Percentiles rank a stretch among this genome's conserved stretches.
These are phyloP conservation scores for Dasysyrphus tricinctus DNA, from an alignment of 2,888 invertebrate species.

Conservation along the genomic window DNA sequence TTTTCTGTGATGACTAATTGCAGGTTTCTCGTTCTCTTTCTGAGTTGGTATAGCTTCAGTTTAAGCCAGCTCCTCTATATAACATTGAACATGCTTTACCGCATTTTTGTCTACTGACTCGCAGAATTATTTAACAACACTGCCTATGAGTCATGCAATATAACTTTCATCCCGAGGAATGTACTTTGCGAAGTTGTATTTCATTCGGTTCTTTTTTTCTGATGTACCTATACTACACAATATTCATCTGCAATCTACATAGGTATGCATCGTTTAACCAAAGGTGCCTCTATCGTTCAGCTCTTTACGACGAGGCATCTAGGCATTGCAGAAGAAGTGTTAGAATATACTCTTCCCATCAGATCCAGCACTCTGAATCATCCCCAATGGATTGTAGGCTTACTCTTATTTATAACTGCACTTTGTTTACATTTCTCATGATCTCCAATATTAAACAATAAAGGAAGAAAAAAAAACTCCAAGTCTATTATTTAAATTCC, in stretches of 20 bases:
- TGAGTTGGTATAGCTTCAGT: slow-evolving; percentile 5
- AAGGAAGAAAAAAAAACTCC: slow-evolving; percentile 14
- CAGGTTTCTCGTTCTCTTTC: slow-evolving; percentile 32
- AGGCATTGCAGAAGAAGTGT: slow-evolving; percentile 22
- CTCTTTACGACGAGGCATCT: not conserved
- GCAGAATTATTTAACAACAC: slow-evolving; percentile 68
- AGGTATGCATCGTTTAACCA: slow-evolving; percentile 26
- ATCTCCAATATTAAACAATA: slow-evolving; percentile 46
- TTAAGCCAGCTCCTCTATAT: not conserved
- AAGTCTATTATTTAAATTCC: slow-evolving; percentile 54
- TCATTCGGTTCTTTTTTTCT: not conserved
- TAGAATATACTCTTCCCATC: slow-evolving; percentile 27
- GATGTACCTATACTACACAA: not conserved
- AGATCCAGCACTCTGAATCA: slow-evolving; percentile 35
- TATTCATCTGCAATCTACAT: slow-evolving; percentile 46
- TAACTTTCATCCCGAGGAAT: slow-evolving; percentile 70
- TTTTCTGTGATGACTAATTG: slow-evolving; percentile 69
- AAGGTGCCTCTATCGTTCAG: not conserved
- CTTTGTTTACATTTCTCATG: slow-evolving; percentile 70
- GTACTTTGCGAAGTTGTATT: slow-evolving; percentile 38
- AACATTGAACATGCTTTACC: slow-evolving; percentile 55
- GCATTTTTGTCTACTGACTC: slow-evolving; percentile 75
- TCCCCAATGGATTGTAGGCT: slow-evolving; percentile 50
- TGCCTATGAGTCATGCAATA: slow-evolving; percentile 60
- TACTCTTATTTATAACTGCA: slow-evolving; percentile 20